phyloP scores from a whole-genome alignment of 2,113 vertebrate genomes.

The Halichoeres trimaculatus region DNA sequence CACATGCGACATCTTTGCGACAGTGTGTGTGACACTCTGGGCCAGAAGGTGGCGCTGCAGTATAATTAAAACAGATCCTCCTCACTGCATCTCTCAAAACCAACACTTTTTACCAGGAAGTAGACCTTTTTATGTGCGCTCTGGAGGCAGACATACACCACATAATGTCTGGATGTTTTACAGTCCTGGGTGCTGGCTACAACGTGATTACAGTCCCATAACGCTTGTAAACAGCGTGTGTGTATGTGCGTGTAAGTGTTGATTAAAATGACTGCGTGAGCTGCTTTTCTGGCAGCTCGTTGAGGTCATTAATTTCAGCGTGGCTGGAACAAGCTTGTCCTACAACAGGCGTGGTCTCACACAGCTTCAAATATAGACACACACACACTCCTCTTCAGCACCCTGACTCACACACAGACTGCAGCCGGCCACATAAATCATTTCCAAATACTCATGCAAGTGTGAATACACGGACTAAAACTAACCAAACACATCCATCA shows the following conservation, averaged over 20 bases:
- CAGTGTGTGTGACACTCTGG: no score
- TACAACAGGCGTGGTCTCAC: constrained; percentile 62
- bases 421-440: constrained; percentile 10
- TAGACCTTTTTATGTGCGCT: constrained; percentile 17
- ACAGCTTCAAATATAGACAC: constrained; percentile 71
- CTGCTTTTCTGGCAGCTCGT: constrained; percentile 62
- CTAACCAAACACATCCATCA: constrained; percentile 17
- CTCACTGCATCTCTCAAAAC: no score
- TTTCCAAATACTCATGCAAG: constrained; percentile 8
- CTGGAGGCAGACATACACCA: constrained; percentile 30
- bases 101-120: neutral
- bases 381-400: constrained; percentile 34
- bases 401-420: constrained; percentile 5
- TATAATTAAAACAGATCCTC: no score
- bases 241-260: constrained; percentile 24
- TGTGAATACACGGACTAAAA: constrained; percentile 31
- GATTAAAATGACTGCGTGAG: constrained; percentile 69
- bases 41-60: no score
- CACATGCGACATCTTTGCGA: no score
- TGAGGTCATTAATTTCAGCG: constrained; percentile 58
- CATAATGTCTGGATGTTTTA: constrained; percentile 56
- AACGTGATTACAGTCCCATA: constrained; percentile 53
- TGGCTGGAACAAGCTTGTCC: constrained; percentile 41
- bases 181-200: constrained; percentile 45
- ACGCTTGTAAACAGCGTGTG: constrained; percentile 53